A percentile compares a stretch with the other conserved stretches of the same genome.
phyloP scores from a whole-genome alignment of 1,140 invertebrate species.

The Brachystomella parvula region DNA sequence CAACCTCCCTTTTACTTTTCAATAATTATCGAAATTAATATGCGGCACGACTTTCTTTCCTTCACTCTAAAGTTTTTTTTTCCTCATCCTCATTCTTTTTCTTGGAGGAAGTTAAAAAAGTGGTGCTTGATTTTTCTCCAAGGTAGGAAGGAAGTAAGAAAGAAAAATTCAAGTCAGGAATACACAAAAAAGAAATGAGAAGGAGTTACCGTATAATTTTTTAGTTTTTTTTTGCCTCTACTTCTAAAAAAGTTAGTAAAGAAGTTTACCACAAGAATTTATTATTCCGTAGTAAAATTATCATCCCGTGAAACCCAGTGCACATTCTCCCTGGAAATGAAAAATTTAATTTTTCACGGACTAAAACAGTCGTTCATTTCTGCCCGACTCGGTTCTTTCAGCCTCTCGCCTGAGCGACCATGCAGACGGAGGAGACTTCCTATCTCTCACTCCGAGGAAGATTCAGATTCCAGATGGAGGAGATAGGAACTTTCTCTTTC shows the following conservation, averaged over 20 bases:
- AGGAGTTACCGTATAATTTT: not conserved
- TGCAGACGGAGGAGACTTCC: slow-evolving; percentile 32
- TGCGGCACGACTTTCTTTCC: slow-evolving; percentile 34
- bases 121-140: not conserved
- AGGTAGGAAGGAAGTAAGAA: not conserved
- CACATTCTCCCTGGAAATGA: slow-evolving; percentile 33
- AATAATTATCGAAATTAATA: slow-evolving; percentile 43
- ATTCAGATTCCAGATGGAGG: too few species aligned
- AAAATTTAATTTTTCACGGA: slow-evolving; percentile 39
- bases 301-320: slow-evolving; percentile 37
- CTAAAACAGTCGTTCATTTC: slow-evolving; percentile 37
- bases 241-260: slow-evolving; percentile 15
- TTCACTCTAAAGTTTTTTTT: not conserved
- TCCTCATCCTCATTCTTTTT: slow-evolving; percentile 1
- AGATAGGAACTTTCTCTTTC: too few species aligned
- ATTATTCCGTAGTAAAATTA: slow-evolving; percentile 39
- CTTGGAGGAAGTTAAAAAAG: slow-evolving; percentile 4
- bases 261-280: slow-evolving; percentile 38
- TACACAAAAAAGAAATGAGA: not conserved
- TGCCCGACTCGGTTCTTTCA: slow-evolving; percentile 22
- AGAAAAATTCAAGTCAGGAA: too few species aligned
- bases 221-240: not conserved
- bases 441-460: too few species aligned
- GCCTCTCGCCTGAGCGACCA: slow-evolving; percentile 38
- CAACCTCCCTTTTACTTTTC: slow-evolving; percentile 32